These are phyloP conservation scores for Drosophila bocki DNA, from an alignment of 1,140 invertebrate genomes.

Conservation along the genomic window DNA sequence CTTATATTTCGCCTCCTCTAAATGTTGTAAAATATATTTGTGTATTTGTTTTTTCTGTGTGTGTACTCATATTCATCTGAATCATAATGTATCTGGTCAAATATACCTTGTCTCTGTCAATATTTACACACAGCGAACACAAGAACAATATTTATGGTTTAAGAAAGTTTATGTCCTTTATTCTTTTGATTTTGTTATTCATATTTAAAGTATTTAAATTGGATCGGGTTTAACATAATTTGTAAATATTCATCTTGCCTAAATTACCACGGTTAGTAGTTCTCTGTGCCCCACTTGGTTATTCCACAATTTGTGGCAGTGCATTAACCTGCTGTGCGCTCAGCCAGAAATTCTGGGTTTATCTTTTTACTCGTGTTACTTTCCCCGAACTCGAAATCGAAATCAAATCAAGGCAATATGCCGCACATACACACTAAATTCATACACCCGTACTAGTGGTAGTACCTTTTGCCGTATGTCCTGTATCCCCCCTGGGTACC, in stretches of 20 bases:
- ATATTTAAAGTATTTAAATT: not conserved
- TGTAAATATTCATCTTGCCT: not conserved
- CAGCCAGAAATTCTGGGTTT: constrained; percentile 22
- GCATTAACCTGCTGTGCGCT: constrained; percentile 12
- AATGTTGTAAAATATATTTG: constrained; percentile 15
- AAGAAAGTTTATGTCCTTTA: not conserved
- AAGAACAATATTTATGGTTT: not conserved
- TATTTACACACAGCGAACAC: not conserved
- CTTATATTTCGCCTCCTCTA: constrained; percentile 2
- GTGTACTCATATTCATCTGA: not conserved
- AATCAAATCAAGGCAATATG: constrained; percentile 56
- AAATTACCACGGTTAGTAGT: not conserved
- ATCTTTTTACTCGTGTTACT: constrained; percentile 34
- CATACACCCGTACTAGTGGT: constrained; percentile 16
- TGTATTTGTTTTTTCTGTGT: not conserved
- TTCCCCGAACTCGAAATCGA: constrained; percentile 6
- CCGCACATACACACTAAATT: constrained; percentile 30
- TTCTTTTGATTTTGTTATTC: not conserved
- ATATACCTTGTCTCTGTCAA: not conserved
- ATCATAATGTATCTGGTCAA: constrained; percentile 11
- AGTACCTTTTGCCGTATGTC: constrained; percentile 40
- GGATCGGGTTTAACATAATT: not conserved
- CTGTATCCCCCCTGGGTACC: constrained; percentile 16
- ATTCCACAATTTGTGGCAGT: constrained; percentile 1
- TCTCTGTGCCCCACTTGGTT: not conserved